Evolutionary conservation across 1,140 invertebrate species (phyloP).

Genomic region (Panagrolaimus sp.): DNA sequence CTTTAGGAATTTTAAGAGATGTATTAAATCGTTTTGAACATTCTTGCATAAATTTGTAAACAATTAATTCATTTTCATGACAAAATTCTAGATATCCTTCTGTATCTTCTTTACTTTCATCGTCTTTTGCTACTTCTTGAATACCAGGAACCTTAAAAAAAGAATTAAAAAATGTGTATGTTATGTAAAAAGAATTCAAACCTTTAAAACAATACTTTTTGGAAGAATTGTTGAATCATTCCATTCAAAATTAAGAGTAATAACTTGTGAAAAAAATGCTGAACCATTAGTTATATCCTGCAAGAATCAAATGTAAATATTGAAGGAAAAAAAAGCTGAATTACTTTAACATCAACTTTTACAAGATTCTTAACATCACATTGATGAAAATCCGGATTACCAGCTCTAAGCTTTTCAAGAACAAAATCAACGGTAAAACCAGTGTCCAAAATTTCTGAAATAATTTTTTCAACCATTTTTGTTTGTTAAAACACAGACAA

Average conservation of each 20-base stretch:
- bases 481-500: too few relatives aligned
- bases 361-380: neutral
- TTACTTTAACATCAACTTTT: neutral
- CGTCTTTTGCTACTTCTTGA: neutral
- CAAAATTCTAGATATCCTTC: neutral
- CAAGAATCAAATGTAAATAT: neutral
- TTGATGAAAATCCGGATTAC: neutral
- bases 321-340: neutral
- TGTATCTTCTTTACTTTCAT: neutral
- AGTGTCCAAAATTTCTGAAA: too few relatives aligned
- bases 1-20: neutral
- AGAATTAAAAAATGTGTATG: too few relatives aligned
- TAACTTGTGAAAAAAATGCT: constrained; percentile 4
- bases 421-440: neutral
- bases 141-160: neutral
- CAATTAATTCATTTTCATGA: neutral
- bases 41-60: neutral
- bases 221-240: neutral
- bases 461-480: too few relatives aligned
- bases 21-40: neutral
- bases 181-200: too few relatives aligned
- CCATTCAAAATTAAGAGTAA: neutral
- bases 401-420: neutral
- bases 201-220: neutral
- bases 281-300: constrained; percentile 3